Percentiles rank a stretch among this genome's conserved stretches.
phyloP scores from a whole-genome alignment of 2,797 vertebrate species.

The Threskiornis aethiopicus region DNA sequence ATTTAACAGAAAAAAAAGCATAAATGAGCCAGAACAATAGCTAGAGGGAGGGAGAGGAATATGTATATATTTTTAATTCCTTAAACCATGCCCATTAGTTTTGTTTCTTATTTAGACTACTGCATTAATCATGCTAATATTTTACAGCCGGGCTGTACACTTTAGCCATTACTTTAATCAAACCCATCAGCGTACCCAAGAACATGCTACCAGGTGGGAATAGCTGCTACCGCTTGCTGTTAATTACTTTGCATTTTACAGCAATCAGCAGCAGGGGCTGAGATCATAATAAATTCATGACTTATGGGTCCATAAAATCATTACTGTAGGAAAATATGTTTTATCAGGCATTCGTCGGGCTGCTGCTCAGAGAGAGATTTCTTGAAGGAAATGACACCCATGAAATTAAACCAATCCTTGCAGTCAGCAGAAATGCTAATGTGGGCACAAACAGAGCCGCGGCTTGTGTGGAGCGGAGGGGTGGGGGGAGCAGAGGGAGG shows the following conservation, averaged over 20 bases:
- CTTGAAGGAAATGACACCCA: conserved; percentile 85
- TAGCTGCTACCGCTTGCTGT: conserved; percentile 79
- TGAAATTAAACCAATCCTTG: conserved; percentile 80
- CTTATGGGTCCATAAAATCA: conserved; percentile 85
- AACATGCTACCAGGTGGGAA: conserved; percentile 81
- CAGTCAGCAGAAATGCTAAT: conserved; percentile 84
- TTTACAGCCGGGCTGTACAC: conserved; percentile 76
- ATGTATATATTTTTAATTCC: conserved; percentile 51
- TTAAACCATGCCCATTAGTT: conserved; percentile 68
- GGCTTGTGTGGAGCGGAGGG: neutral
- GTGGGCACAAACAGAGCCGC: conserved; percentile 55
- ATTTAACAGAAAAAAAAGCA: conserved; percentile 75
- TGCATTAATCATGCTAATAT: conserved; percentile 82
- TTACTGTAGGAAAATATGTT: conserved; percentile 84
- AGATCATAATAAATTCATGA: conserved; percentile 86
- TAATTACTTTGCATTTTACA: conserved; percentile 85
- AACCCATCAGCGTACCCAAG: conserved; percentile 77
- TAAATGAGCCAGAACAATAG: conserved; percentile 76
- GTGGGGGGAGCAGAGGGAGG: neutral
- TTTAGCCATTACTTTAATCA: conserved; percentile 83
- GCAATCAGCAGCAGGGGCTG: conserved; percentile 83
- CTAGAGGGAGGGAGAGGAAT: conserved; percentile 30
- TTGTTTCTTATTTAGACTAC: conserved; percentile 80
- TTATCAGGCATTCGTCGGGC: conserved; percentile 79
- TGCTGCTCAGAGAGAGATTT: conserved; percentile 81